These are phyloP conservation scores for Lasioglossum marginatum DNA, from an alignment of 2,888 invertebrate genomes.

Conservation along the genomic window DNA sequence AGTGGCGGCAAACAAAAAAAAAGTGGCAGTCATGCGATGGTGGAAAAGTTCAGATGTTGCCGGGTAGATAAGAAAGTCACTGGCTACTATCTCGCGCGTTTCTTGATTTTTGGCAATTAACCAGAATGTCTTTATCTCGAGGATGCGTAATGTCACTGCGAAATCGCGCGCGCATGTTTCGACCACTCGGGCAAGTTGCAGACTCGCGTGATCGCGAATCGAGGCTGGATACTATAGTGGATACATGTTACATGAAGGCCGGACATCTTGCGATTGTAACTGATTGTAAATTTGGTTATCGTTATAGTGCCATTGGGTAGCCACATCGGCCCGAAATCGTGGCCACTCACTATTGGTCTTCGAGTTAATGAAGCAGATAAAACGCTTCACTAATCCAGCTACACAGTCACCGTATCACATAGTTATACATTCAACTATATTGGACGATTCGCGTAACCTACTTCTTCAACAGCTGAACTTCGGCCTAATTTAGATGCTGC, in stretches of 20 bases:
- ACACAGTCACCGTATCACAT: neutral
- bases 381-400: conserved; percentile 34
- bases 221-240: neutral
- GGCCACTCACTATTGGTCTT: conserved; percentile 23
- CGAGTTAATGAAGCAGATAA: neutral
- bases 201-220: conserved; percentile 23
- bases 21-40: conserved; percentile 11
- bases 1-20: conserved; percentile 3
- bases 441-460: conserved; percentile 26
- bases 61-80: conserved; percentile 50
- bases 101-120: conserved; percentile 55
- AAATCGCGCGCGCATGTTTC: conserved; percentile 1
- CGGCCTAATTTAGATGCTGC: neutral
- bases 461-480: conserved; percentile 17
- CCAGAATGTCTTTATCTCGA: conserved; percentile 50
- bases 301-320: conserved; percentile 29
- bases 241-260: neutral
- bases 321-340: conserved; percentile 18
- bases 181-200: conserved; percentile 22
- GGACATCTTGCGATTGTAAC: neutral
- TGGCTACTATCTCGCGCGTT: conserved; percentile 44
- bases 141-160: conserved; percentile 25
- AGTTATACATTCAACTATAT: neutral
- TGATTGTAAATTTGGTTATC: neutral
- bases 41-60: conserved; percentile 52